A percentile compares a stretch with the other conserved stretches of the same genome.
Evolutionary conservation across 2,113 vertebrate species (phyloP).

Genomic region (Rhabdornis inornatus): DNA sequence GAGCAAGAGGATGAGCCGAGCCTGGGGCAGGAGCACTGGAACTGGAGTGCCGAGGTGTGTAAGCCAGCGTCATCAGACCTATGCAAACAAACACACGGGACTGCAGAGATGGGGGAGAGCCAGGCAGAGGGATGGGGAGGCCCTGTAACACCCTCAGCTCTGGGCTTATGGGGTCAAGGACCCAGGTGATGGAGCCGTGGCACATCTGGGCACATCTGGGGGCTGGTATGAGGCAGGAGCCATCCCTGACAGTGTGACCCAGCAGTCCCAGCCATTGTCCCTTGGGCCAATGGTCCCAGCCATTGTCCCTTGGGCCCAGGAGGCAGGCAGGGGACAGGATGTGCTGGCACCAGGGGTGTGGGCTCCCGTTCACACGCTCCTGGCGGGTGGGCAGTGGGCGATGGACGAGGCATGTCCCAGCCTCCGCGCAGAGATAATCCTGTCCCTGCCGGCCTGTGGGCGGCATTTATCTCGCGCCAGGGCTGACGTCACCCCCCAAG

Average conservation of each 20-base stretch:
- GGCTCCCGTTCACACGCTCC: background rate
- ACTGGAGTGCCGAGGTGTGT: background rate
- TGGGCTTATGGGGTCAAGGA: background rate
- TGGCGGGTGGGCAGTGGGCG: background rate
- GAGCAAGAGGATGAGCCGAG: background rate
- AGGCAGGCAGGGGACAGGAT: accelerated
- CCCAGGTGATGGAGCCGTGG: accelerated
- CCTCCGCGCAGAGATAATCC: background rate
- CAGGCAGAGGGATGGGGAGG: background rate
- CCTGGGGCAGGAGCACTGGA: background rate
- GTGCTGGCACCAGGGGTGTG: accelerated
- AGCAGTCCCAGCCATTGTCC: background rate
- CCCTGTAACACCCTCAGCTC: accelerated
- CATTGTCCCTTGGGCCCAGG: background rate
- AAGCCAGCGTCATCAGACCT: background rate
- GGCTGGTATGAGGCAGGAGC: background rate
- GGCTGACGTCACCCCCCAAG: constrained; percentile 16
- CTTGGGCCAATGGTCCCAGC: background rate
- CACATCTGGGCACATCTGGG: background rate
- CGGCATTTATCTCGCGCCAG: background rate
- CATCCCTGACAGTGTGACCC: accelerated
- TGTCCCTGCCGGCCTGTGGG: background rate
- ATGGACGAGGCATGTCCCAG: background rate
- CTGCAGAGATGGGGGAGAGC: background rate
- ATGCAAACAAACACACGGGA: background rate